phyloP scores from a whole-genome alignment of 2,113 vertebrate genomes.

The Megaceryle maxima region DNA sequence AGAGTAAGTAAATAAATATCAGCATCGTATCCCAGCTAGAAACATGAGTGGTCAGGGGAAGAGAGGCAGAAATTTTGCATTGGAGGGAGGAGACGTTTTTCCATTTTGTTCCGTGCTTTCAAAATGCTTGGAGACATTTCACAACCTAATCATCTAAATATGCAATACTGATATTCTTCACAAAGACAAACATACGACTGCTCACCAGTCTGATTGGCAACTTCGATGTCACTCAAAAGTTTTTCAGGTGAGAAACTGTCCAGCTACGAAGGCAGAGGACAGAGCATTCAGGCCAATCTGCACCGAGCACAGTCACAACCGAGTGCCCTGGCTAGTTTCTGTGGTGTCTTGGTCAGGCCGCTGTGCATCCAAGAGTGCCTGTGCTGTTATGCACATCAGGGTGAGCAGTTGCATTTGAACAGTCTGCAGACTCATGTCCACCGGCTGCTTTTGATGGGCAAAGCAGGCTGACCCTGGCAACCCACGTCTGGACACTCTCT shows the following conservation, averaged over 20 bases:
- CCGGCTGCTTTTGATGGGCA: neutral
- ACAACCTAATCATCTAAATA: neutral
- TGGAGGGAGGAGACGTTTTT: neutral
- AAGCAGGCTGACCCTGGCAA: neutral
- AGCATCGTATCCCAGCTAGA: neutral
- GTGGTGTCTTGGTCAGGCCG: neutral
- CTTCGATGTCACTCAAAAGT: neutral
- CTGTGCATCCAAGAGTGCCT: neutral
- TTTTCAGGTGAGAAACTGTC: neutral
- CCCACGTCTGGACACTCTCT: fast-evolving
- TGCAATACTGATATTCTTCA: neutral
- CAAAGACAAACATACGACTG: neutral
- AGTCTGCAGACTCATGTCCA: neutral
- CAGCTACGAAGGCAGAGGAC: neutral
- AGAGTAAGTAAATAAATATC: neutral
- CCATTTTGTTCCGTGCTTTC: neutral
- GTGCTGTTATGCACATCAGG: fast-evolving
- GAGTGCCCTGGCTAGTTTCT: neutral
- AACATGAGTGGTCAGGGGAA: neutral
- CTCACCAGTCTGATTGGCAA: constrained; percentile 14
- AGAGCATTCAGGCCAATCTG: neutral
- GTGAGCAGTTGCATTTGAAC: neutral
- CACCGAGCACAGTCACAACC: fast-evolving
- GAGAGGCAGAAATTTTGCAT: neutral
- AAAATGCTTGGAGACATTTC: neutral